A percentile compares a stretch with the other conserved stretches of the same genome.
These are phyloP conservation scores for Dolichallabes microphthalmus DNA, from an alignment of 2,113 vertebrate species.

Conservation along the genomic window DNA sequence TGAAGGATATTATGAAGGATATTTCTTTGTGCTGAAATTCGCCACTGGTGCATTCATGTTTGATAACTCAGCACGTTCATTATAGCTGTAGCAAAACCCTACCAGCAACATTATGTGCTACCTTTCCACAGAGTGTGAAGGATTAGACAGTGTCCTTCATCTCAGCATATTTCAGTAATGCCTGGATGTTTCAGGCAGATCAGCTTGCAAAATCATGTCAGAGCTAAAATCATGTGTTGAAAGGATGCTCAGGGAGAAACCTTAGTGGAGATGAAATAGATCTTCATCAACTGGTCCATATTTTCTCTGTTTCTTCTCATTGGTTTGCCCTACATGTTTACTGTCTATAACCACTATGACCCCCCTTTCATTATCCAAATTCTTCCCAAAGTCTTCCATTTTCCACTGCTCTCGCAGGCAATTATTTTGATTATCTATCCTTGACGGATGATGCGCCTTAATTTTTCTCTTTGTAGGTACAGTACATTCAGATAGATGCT, in stretches of 20 bases:
- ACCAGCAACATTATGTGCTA: not conserved
- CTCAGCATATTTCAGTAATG: not conserved
- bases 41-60: not conserved
- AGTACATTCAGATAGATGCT: not conserved
- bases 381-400: not conserved
- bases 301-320: not conserved
- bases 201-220: not conserved
- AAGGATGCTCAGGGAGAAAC: not conserved
- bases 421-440: not conserved
- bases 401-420: not conserved
- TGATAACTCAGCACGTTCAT: not conserved
- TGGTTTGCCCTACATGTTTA: not conserved
- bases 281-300: not conserved
- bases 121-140: not conserved
- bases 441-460: not conserved
- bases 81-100: not conserved
- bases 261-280: not conserved
- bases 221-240: not conserved
- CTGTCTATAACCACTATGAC: not conserved
- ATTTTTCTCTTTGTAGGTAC: not conserved
- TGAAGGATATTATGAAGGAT: not conserved
- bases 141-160: not conserved
- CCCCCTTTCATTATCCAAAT: not conserved
- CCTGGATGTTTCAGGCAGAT: not conserved
- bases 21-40: not conserved